Base-by-base conservation (phyloP, 2,113 vertebrate genomes). In the Limnothrissa miodon region DNA sequence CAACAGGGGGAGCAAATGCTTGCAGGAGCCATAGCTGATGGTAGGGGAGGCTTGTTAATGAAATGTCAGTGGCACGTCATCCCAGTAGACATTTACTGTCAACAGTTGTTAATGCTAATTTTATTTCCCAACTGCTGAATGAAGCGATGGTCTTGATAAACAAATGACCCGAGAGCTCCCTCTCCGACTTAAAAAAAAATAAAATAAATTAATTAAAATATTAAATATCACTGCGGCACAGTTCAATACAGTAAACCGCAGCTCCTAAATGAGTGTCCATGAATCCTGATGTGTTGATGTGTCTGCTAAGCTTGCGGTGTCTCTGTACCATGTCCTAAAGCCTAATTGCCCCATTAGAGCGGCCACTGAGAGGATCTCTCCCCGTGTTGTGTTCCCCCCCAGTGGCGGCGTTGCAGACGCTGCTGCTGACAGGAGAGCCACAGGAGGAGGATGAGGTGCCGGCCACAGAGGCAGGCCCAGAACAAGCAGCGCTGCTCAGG, bases 371-470 rank as follows among this genome's bases (percentile, higher is more conserved):
- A 19, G 19, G 19, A 19, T 53, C 4, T 7, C 6, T 19, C 21
- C n/a, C n/a, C 51, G 23, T 53, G 19, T 45, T 90, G 8, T 84
- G 78, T 87, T 53, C 86, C 83, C 88, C 88, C 45, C 4, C 85
- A 99, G 98, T 95, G 85, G 96, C 97, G 87, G 92, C 87, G 81
- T 94, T 99, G 45, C 96, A 97, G 90, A 93, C 81, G 66, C 85
- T 97, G 51, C 84, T 98, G 80, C 87, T 95, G 36, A 86, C 84
- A 25, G 87, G 80, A 39, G 91, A 94, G 0, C 90, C 86, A 59
- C 19, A 23, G 84, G 29, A 74, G 56, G 19, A 53, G n/a, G n/a
- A n/a, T n/a, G n/a, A n/a, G n/a, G n/a, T n/a, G n/a, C 51, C 89
- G 81, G 3, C 6, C 59, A 33, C 13, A 0, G 95, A 93, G 7